Base-by-base conservation (phyloP, 92 coral and sea anemone species). In the Ricordea florida region DNA sequence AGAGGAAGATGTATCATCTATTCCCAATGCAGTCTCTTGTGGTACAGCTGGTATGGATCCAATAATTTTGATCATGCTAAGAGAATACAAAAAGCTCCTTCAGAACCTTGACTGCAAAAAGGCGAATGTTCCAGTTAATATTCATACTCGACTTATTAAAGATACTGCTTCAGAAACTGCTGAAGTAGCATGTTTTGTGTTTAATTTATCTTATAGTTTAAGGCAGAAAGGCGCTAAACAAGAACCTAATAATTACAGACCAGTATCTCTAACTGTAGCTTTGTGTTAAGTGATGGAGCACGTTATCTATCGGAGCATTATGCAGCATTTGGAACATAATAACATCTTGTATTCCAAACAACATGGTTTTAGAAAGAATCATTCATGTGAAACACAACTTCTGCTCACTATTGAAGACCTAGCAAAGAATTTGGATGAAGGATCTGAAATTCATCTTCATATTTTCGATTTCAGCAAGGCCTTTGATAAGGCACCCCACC, bases 251-350 rank as follows among this genome's bases (percentile, higher is more conserved):
- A 79, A 68, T 57, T 79, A 68, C 32, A 37, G 85, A 69, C 85
- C 79, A 34, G 79, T 77, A 23, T 64, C 76, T 22, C 44, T 65
- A 28, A 81, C 87, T 40, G 66, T 44, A 21, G 66, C 37, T 0
- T 62, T 50, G 38, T 81, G 87, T 48, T 71, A 72, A 59, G 72
- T 81, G 30, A 80, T 80, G 80, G 80, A 71, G 45, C 87, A 81
- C 48, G 53, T 72, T 9, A 51, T 81, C 23, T 81, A 81, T 48
- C 21, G 55, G 59, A 81, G 74, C 62, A 81, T 81, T 27, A 81
- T 81, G 80, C 57, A 51, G 6, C 68, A 78, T 18, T 26, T 78
- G 28, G 62, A 79, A 18, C 22, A 49, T 23, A 9, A 22, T 38
- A 40, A 76, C 65, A 64, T 64, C 49, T 29, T 64, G 51, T 30